These are phyloP conservation scores for Hippocampus zosterae DNA, from an alignment of 2,113 vertebrate species.

Conservation along the genomic window DNA sequence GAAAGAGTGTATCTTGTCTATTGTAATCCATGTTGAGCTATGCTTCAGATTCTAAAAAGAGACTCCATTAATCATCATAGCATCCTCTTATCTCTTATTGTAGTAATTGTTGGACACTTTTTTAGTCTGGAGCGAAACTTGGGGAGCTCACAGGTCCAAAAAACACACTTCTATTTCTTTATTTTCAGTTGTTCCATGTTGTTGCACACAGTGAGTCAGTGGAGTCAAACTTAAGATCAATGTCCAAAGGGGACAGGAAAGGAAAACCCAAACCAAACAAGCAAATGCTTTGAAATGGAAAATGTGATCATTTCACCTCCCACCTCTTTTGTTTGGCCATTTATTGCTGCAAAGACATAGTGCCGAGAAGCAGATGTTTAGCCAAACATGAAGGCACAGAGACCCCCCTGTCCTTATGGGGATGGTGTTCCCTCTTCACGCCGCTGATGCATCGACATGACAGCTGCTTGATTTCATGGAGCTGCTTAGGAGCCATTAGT, in stretches of 20 bases:
- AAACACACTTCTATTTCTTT: neutral
- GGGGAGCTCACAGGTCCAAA: conserved; percentile 20
- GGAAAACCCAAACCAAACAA: conserved; percentile 46
- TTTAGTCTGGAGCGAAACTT: conserved; percentile 30
- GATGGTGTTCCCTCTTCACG: conserved; percentile 83
- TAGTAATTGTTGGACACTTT: neutral
- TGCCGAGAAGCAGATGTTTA: conserved; percentile 97
- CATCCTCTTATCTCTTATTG: neutral
- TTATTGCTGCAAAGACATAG: conserved; percentile 83
- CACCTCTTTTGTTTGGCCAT: conserved; percentile 91
- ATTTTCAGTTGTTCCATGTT: neutral
- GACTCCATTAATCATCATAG: neutral
- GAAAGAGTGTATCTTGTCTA: conserved; percentile 8
- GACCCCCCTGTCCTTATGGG: conserved; percentile 88
- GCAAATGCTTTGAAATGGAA: conserved; percentile 71
- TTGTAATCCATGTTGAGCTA: neutral
- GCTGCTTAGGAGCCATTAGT: conserved; percentile 99
- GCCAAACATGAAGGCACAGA: conserved; percentile 88
- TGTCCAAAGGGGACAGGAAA: conserved; percentile 40
- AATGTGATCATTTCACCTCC: conserved; percentile 75
- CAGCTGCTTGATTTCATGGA: conserved; percentile 98
- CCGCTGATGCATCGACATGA: conserved; percentile 94
- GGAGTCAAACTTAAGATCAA: conserved; percentile 40
- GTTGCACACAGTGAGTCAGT: conserved; percentile 7
- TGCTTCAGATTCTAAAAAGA: neutral